Evolutionary conservation across 1,140 invertebrate species (phyloP), one percentile per base, ranked within the genome.

Genomic region (Cephus cinctus): DNA sequence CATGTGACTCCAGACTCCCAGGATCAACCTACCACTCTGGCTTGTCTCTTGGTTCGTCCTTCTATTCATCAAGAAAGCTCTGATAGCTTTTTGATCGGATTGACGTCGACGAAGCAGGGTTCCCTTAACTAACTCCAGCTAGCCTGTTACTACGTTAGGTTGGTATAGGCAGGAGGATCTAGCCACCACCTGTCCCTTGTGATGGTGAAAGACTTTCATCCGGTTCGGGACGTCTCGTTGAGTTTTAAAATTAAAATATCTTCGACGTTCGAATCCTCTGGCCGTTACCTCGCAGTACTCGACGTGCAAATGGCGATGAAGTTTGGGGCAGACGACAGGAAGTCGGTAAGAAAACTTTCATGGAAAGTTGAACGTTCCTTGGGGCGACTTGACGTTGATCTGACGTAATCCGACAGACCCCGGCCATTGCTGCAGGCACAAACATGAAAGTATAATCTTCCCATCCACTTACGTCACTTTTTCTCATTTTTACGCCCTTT

Each of bases 71-170:
- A 50, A 49, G 43, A 49, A 54, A 54, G 47, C 36, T 30, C 31
- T 54, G 52, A 54, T 54, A 49, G 52, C 38, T 54, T 54, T 54
- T 54, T 54, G 47, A 54, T 54, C 47, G 47, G 50, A 54, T 54
- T 54, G 47, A 49, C 47, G 47, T 21, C 11, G 34, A 16, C 27
- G 14, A n/a, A 50, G 32, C 41, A 16, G 34, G 48, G n/a, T n/a
- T n/a, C n/a, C n/a, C n/a, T 50, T 50, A 50, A 50, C 48, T 43
- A 50, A 44, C 41, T 50, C 44, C 32, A n/a, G n/a, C 41, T 39
- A 27, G 32, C 34, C n/a, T n/a, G n/a, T n/a, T n/a, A n/a, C n/a
- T n/a, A n/a, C n/a, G n/a, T n/a, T n/a, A n/a, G n/a, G n/a, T n/a
- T n/a, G n/a, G n/a, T n/a, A n/a, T n/a, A n/a, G n/a, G n/a, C n/a